Percentiles rank a stretch among this genome's conserved stretches.
Evolutionary conservation across 2,888 invertebrate species (phyloP).

Genomic region (Calameuta pallipes): DNA sequence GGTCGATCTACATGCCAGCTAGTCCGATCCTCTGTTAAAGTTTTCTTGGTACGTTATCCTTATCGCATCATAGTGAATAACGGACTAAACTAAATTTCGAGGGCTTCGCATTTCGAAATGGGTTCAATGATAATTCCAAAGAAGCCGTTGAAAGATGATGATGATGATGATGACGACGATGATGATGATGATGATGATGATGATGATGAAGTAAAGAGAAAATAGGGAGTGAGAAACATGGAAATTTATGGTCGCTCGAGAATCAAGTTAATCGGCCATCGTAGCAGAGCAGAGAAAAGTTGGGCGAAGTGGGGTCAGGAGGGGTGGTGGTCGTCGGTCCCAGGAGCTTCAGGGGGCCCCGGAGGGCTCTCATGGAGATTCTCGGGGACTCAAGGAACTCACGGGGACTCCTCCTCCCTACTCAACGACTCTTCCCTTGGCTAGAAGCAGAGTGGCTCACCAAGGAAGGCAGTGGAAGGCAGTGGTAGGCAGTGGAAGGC

Average conservation of each 20-base stretch:
- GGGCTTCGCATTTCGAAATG: too few relatives aligned
- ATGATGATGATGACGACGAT: too few relatives aligned
- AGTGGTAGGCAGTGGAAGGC: not conserved
- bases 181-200: too few relatives aligned
- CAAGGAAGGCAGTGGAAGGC: not conserved
- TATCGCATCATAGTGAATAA: too few relatives aligned
- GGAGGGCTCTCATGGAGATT: constrained; percentile 57
- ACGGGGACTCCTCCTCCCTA: constrained; percentile 29
- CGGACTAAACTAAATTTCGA: too few relatives aligned
- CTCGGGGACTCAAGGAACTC: constrained; percentile 32
- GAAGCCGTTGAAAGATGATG: too few relatives aligned
- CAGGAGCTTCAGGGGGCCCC: constrained; percentile 32
- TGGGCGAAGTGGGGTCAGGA: constrained; percentile 40
- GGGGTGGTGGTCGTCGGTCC: constrained; percentile 52
- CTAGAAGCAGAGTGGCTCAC: not conserved
- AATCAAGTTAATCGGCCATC: constrained; percentile 9
- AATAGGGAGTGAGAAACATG: not conserved
- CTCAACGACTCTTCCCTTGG: not conserved
- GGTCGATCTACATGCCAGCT: too few relatives aligned
- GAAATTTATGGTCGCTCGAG: not conserved
- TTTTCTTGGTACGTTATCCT: too few relatives aligned
- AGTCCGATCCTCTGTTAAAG: too few relatives aligned
- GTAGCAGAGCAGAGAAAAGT: constrained; percentile 41
- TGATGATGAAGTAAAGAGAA: too few relatives aligned
- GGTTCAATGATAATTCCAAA: too few relatives aligned